Percentiles rank a stretch among this genome's conserved stretches.
Evolutionary conservation across 92 coral and sea anemone genomes (phyloP).

Genomic region (Epizoanthus rinbou): DNA sequence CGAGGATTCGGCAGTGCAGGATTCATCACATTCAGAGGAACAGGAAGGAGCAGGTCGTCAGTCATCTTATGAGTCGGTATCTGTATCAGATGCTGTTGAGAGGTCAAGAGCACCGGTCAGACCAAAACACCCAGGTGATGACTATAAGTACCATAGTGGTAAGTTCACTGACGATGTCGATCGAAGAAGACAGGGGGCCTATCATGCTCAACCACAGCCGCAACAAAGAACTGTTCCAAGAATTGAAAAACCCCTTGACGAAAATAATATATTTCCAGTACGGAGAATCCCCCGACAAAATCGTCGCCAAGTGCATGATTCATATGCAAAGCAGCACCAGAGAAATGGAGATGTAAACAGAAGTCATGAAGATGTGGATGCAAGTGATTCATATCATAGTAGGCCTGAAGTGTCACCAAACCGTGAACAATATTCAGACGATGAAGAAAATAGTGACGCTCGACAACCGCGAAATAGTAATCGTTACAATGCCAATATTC

Average conservation of each 20-base stretch:
- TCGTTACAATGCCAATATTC: background rate
- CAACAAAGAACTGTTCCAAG: background rate
- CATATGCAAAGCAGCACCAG: constrained; percentile 32
- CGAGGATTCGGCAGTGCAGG: background rate
- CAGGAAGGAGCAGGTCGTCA: background rate
- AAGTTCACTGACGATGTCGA: background rate
- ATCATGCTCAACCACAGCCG: background rate
- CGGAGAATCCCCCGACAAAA: constrained; percentile 23
- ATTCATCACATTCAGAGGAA: constrained; percentile 10
- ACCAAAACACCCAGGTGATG: constrained; percentile 5
- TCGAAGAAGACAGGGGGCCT: constrained; percentile 18
- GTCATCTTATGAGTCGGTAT: constrained; percentile 10
- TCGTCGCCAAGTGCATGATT: constrained; percentile 25
- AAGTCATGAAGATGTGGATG: background rate
- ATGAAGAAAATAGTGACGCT: background rate
- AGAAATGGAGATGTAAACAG: background rate
- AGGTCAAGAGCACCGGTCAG: background rate
- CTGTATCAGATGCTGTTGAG: background rate
- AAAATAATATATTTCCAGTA: background rate
- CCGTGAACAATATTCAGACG: constrained; percentile 24
- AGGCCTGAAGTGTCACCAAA: background rate
- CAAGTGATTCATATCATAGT: background rate
- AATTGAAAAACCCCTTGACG: constrained; percentile 1
- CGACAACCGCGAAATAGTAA: background rate
- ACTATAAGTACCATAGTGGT: constrained; percentile 8